phyloP scores from a whole-genome alignment of 2,888 invertebrate genomes.

The Dorcus hopei region DNA sequence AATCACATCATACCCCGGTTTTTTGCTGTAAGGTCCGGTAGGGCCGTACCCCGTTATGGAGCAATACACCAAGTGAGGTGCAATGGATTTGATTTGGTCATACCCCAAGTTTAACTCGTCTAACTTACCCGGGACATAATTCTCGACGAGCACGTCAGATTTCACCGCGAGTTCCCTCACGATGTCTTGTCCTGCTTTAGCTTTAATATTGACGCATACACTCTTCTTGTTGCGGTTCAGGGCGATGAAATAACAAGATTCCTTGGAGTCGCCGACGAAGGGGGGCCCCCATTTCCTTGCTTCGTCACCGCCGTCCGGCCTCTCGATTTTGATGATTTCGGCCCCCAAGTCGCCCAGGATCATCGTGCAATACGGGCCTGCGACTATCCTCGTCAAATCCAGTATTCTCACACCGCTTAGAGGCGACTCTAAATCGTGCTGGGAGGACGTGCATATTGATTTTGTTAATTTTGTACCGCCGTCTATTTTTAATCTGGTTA shows the following conservation, averaged over 20 bases:
- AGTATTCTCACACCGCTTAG: slow-evolving; percentile 69
- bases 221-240: slow-evolving; percentile 94
- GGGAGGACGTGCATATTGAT: slow-evolving; percentile 14
- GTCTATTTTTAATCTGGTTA: slow-evolving; percentile 12
- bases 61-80: slow-evolving; percentile 85
- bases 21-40: slow-evolving; percentile 77
- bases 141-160: slow-evolving; percentile 89
- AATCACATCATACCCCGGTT: slow-evolving; percentile 96
- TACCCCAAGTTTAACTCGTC: slow-evolving; percentile 77
- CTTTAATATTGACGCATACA: slow-evolving; percentile 81
- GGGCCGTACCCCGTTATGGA: slow-evolving; percentile 91
- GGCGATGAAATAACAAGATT: slow-evolving; percentile 80
- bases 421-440: slow-evolving; percentile 47
- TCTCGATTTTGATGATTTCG: slow-evolving; percentile 89
- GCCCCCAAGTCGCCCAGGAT: slow-evolving; percentile 90
- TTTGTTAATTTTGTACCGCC: slow-evolving; percentile 2
- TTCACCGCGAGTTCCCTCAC: slow-evolving; percentile 69
- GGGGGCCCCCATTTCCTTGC: slow-evolving; percentile 93
- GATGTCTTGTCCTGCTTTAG: slow-evolving; percentile 59
- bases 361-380: slow-evolving; percentile 95
- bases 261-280: slow-evolving; percentile 57
- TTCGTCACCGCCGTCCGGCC: slow-evolving; percentile 80
- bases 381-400: slow-evolving; percentile 83
- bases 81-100: slow-evolving; percentile 62
- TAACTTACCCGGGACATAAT: slow-evolving; percentile 90